Conservation (phyloP, 2,888 invertebrate species). For the Cryptus viduatorius region DNA sequence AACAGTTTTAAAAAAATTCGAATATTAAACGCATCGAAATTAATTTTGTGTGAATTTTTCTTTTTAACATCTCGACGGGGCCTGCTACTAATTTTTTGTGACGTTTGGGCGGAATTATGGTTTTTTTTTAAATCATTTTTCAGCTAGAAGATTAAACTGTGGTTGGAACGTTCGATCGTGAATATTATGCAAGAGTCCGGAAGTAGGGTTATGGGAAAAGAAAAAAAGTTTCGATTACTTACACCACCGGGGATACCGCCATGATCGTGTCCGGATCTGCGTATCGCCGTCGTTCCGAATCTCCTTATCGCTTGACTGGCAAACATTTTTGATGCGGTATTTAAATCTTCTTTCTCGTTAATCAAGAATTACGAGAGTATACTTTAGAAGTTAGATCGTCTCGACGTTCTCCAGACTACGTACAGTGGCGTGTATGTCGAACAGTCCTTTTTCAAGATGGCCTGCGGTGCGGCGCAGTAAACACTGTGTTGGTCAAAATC, state of each 20-base stretch:
- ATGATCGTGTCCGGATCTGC: constrained; percentile 70
- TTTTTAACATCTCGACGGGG: not conserved
- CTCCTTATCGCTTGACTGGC: constrained; percentile 72
- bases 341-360: not conserved
- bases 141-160: not conserved
- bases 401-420: not conserved
- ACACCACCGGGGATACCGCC: constrained; percentile 78
- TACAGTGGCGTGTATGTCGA: not conserved
- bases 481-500: constrained; percentile 18
- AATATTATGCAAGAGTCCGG: constrained; percentile 66
- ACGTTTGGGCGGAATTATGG: not conserved
- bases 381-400: constrained; percentile 5
- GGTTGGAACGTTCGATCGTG: not conserved
- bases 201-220: not conserved
- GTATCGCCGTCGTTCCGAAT: constrained; percentile 74
- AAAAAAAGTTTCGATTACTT: constrained; percentile 67
- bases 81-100: not conserved
- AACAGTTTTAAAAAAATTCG: no score
- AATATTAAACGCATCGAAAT: not conserved
- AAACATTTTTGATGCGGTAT: constrained; percentile 63
- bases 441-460: not conserved
- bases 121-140: not conserved
- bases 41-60: not conserved
- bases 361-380: not conserved
- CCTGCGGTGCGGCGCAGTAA: not conserved